Evolutionary conservation across 2,113 vertebrate species (phyloP).

Genomic region (Coptodon bakossiorum): DNA sequence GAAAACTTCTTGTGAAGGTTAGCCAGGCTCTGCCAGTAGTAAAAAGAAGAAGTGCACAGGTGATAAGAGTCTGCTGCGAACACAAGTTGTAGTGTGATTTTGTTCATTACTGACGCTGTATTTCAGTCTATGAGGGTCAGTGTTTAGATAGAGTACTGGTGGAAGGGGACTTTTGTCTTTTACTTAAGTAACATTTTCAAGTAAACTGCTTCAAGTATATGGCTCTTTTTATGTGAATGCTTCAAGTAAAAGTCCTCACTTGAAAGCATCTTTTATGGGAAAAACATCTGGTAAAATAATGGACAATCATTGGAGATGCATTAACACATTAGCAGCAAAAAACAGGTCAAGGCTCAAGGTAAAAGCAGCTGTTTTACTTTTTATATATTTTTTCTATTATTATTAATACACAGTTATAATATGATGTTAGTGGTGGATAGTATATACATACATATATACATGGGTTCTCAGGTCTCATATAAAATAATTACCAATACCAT

Average conservation of each 20-base stretch:
- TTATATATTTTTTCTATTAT: background rate
- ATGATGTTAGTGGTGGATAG: background rate
- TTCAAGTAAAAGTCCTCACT: background rate
- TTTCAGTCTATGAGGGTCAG: background rate
- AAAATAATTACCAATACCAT: background rate
- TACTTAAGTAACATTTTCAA: background rate
- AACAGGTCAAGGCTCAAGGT: background rate
- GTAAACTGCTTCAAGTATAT: background rate
- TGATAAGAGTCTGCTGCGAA: background rate
- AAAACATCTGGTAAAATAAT: background rate
- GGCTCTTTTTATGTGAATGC: background rate
- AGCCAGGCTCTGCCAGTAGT: background rate
- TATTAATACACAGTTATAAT: background rate
- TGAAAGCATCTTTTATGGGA: background rate
- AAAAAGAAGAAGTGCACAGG: background rate
- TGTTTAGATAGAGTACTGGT: background rate
- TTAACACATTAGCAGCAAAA: background rate
- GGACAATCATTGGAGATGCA: background rate
- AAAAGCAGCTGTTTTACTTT: background rate
- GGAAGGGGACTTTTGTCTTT: background rate
- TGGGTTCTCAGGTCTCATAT: background rate
- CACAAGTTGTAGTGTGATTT: background rate
- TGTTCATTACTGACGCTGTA: background rate
- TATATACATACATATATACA: background rate
- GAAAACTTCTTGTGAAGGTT: conserved; percentile 42